phyloP scores from a whole-genome alignment of 92 coral and sea anemone genomes.

The Parazoanthus swiftii region DNA sequence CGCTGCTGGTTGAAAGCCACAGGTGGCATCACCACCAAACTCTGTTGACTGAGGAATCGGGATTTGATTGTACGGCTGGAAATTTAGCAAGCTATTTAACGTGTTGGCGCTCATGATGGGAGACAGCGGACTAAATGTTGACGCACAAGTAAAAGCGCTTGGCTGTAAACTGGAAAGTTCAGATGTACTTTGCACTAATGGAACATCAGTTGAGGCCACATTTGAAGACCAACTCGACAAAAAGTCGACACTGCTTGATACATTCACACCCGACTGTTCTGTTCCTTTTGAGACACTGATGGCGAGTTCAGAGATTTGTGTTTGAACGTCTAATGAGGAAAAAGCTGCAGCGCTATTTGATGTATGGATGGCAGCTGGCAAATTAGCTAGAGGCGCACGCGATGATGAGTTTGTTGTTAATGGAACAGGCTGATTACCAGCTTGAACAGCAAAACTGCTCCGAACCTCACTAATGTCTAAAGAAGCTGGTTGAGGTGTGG shows the following conservation, averaged over 20 bases:
- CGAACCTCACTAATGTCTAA: not conserved
- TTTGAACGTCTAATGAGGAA: conserved; percentile 3
- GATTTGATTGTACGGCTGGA: conserved; percentile 19
- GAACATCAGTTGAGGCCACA: not conserved
- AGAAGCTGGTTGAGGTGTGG: not conserved
- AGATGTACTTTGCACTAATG: conserved; percentile 2
- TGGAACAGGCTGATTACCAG: not conserved
- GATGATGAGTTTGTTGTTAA: not conserved
- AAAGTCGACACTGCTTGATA: conserved; percentile 9
- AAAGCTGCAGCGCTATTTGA: not conserved
- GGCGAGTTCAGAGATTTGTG: conserved; percentile 20
- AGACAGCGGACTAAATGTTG: conserved; percentile 32
- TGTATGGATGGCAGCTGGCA: conserved; percentile 6
- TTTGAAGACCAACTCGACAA: conserved; percentile 6
- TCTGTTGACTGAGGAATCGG: conserved; percentile 1
- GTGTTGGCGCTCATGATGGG: conserved; percentile 43
- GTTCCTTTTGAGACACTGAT: conserved; percentile 18
- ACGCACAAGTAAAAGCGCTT: conserved; percentile 17
- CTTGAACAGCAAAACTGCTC: not conserved
- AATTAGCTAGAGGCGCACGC: not conserved
- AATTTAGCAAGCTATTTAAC: conserved; percentile 16
- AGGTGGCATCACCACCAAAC: not conserved
- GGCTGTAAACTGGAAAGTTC: conserved; percentile 12
- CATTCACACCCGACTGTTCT: not conserved
- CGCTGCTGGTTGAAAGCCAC: conserved; percentile 10